Evolutionary conservation across 2,888 invertebrate genomes (phyloP).

Genomic region (Rhamphomyia laevipes): DNA sequence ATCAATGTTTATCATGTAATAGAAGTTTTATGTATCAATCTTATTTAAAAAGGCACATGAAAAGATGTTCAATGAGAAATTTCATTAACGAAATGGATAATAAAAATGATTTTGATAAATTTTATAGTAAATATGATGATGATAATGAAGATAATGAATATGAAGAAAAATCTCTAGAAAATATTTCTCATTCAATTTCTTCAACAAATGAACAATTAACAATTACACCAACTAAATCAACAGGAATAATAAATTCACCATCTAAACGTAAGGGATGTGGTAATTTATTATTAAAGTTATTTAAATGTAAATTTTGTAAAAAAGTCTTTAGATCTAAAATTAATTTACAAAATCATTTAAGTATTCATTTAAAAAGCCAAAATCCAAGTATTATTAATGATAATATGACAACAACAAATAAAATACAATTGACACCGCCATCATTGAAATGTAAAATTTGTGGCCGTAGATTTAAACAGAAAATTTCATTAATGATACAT

Average conservation of each 20-base stretch:
- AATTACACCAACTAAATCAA: no score
- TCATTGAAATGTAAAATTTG: not conserved
- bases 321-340: not conserved
- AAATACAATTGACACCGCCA: not conserved
- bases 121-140: no score
- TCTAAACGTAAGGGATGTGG: not conserved
- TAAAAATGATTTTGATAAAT: no score
- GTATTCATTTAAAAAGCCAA: not conserved
- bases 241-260: no score
- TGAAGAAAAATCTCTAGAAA: no score
- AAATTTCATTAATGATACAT: not conserved
- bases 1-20: not conserved
- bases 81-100: no score
- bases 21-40: not conserved
- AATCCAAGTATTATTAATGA: no score
- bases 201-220: no score
- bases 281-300: not conserved
- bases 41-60: not conserved
- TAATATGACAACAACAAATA: not conserved
- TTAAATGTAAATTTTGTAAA: conserved; percentile 1
- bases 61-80: not conserved
- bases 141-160: no score
- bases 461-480: not conserved
- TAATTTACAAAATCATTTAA: not conserved
- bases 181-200: no score